Base-by-base conservation (phyloP, 2,888 invertebrate species). In the Hypselothyrea guttata region DNA sequence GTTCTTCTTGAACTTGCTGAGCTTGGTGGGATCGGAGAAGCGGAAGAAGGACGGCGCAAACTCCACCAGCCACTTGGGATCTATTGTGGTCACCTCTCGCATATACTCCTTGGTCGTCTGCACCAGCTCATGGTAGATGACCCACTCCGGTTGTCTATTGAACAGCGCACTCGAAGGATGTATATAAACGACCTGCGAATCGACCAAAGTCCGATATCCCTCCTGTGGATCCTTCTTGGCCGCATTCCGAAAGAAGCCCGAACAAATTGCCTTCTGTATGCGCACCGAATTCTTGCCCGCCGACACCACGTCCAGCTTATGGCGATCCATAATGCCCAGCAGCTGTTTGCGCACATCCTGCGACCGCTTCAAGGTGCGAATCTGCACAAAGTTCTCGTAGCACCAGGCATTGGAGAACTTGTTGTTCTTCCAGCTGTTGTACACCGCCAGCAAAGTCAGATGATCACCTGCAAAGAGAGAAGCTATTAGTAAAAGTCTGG, bases 331-430 rank as follows among this genome's bases (percentile, higher is more conserved):
- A 63, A 98, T 98, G 0, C 98, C 98, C 18, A 99, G 91, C 86
- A 99, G 91, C 89, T 99, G 99, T 90, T 99, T 99, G 35, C 99
- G 92, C 0, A 99, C 98, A 91, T 99, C 99, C 90, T 99, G 98
- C 0, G 99, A 98, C 13, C 99, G 92, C 89, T 99, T 99, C 59
- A 99, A 90, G 0, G 98, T 99, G 15, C 99, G 91, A 28, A 98
- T 97, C 91, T 99, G 99, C 2, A 99, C 97, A 88, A 99, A 99
- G 91, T 99, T 99, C 89, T 99, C 99, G 87, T 98, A 99, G 89
- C 99, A 99, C 99, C 99, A 99, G 0, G 98, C 97, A 89, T 97
- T 98, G 0, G 98, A 98, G 90, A 99, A 99, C 90, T 99, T 98
- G 88, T 99, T 99, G 88, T 98, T 98, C 86, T 97, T 96, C 99